Base-by-base conservation (phyloP, 2,888 invertebrate species). In the Hartigia nigra region DNA sequence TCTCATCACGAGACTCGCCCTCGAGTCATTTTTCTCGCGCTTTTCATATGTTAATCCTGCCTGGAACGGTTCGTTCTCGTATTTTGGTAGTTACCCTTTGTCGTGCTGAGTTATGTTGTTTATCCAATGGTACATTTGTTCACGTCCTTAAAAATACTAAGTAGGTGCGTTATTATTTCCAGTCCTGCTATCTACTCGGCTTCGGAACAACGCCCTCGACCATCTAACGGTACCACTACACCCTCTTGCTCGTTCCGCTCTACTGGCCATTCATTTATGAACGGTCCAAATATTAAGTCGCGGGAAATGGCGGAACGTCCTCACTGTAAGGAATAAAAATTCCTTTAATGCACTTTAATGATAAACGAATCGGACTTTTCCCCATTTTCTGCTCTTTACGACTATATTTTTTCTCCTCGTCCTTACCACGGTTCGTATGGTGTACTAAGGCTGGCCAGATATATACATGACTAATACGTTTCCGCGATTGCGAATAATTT, bases 21-120 rank as follows among this genome's bases (percentile, higher is more conserved):
- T 75, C 70, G 12, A 31, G 31, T n/a, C 78, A 69, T 76, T 79
- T 78, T 79, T 79, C 74, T 76, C 76, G 31, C 72, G 69, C 76
- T 69, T 79, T 79, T 79, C 78, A 79, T 76, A 76, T 76, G 78
- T 69, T 79, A 76, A 79, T 76, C 36, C 78, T 31, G 31, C 39
- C 34, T 76, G 39, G n/a, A 39, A 76, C 37, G 35, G 74, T 55
- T 76, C 74, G 55, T 55, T 55, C 75, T 78, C 39, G 74, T 76
- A 74, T 74, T 79, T 79, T 39, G 36, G 55, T 74, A 76, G 76
- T 76, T 74, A 31, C 74, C 76, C 76, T 76, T 79, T 76, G 78
- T 79, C 76, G 78, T 31, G 76, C 69, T 76, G 76, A 76, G 74
- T 76, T 76, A 79, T 69, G 76, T 76, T 76, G 39, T 79, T 76